Base-by-base conservation (phyloP, 1,140 invertebrate genomes). In the Cotesia chilonis region DNA sequence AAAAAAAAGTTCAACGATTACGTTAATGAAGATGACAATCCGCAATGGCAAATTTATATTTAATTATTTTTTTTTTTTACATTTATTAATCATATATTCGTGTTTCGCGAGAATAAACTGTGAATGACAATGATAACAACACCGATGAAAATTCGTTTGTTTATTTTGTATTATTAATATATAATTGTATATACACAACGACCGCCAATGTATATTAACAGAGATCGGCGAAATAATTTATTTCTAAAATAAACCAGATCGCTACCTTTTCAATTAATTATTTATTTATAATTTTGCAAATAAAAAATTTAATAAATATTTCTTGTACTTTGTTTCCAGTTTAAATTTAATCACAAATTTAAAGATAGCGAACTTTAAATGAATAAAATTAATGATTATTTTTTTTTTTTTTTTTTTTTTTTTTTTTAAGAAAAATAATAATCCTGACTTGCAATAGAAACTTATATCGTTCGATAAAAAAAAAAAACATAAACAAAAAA, bases 41-140 rank as follows among this genome's bases (percentile, higher is more conserved):
- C 35, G 37, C 37, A 41, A 64, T 64, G 61, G 61, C 61, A 64
- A 64, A 60, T 69, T 35, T 12, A 69, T 69, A 28, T 60, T 41
- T 38, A 28, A 28, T 64, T 64, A 28, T 63, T 17, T 17, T 17
- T 69, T 68, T 57, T 73, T 78, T 74, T 14, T 68, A 47, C 28
- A 28, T 60, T 68, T 60, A 17, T 14, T 55, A 55, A 55, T 55
- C n/a, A 55, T 55, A 47, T 47, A 47, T 47, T 47, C 41, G 41
- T 47, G 41, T 59, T 36, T 36, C 75, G 76, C 78, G 78, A 80
- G 78, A 80, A 80, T 79, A 75, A 79, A 60, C 38, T 51, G 57
- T 70, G 75, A 80, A 78, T 79, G 73, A 78, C 76, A 80, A 77
- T 81, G 77, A 77, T 77, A 81, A 79, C 72, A 78, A 78, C 79